Conservation (phyloP, 1,140 invertebrate species). For the Microplitis demolitor region DNA sequence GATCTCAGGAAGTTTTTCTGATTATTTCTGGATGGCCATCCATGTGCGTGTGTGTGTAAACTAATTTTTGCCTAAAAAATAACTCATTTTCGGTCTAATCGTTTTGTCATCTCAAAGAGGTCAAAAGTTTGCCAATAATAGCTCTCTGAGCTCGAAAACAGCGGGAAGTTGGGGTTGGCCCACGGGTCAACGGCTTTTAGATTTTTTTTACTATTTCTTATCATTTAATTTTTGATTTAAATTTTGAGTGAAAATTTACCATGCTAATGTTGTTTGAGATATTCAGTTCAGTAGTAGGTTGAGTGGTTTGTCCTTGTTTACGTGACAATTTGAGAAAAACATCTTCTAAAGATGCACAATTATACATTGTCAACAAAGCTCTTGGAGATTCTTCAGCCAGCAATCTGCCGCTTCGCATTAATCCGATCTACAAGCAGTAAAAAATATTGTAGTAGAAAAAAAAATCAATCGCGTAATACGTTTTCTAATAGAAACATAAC, state of each 20-base stretch:
- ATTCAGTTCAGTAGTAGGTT: slow-evolving; percentile 66
- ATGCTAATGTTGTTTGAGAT: slow-evolving; percentile 79
- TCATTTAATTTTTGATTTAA: background rate
- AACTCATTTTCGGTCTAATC: too few species aligned
- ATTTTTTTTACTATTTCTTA: background rate
- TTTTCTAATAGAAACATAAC: background rate
- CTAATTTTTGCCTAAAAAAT: too few species aligned
- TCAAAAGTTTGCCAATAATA: too few species aligned
- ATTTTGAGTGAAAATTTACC: slow-evolving; percentile 46
- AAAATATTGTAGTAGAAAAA: slow-evolving; percentile 5
- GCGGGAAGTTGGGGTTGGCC: too few species aligned
- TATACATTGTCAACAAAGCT: slow-evolving; percentile 80
- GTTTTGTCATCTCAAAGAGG: too few species aligned
- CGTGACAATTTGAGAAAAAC: slow-evolving; percentile 91
- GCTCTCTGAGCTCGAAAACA: too few species aligned
- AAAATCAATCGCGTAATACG: background rate
- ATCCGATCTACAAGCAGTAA: slow-evolving; percentile 73
- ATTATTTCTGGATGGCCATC: too few species aligned
- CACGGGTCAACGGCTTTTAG: background rate
- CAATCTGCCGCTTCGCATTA: slow-evolving; percentile 90
- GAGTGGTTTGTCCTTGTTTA: slow-evolving; percentile 64
- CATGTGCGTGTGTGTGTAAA: too few species aligned
- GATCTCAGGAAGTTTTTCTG: too few species aligned
- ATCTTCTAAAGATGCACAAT: slow-evolving; percentile 85
- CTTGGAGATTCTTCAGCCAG: slow-evolving; percentile 91